Percentiles rank a stretch among this genome's conserved stretches.
Conservation (phyloP, 1,140 invertebrate species). For the Zaprionus capensis region DNA sequence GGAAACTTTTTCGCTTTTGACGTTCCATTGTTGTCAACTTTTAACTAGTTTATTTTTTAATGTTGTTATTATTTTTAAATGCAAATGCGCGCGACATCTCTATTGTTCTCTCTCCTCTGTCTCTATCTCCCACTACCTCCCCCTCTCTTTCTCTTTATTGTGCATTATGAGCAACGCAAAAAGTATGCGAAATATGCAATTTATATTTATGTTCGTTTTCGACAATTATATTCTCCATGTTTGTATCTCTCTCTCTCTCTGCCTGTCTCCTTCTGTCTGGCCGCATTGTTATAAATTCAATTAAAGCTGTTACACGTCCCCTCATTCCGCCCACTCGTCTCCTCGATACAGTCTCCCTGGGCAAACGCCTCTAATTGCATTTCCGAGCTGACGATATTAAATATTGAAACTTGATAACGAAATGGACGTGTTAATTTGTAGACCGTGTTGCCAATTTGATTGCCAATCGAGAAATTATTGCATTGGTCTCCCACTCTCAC, state of each 20-base stretch:
- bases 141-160: neutral
- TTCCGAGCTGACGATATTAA: constrained; percentile 27
- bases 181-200: constrained; percentile 27
- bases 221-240: constrained; percentile 6
- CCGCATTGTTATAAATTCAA: constrained; percentile 51
- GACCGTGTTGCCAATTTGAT: constrained; percentile 42
- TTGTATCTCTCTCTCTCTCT: constrained; percentile 3
- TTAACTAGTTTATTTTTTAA: constrained; percentile 75
- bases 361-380: constrained; percentile 58
- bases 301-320: constrained; percentile 32
- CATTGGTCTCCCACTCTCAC: constrained; percentile 49
- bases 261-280: neutral
- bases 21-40: constrained; percentile 81
- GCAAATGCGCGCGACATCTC: constrained; percentile 56
- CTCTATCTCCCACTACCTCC: neutral
- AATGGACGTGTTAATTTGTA: constrained; percentile 58
- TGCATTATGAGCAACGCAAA: constrained; percentile 11
- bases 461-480: constrained; percentile 66
- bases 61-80: constrained; percentile 75
- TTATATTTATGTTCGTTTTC: constrained; percentile 36
- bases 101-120: neutral
- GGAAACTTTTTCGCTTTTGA: constrained; percentile 68
- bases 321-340: neutral
- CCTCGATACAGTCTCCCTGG: neutral
- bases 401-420: constrained; percentile 38